These are phyloP conservation scores for Papilio elwesi DNA, from an alignment of 2,888 invertebrate species.

Conservation along the genomic window DNA sequence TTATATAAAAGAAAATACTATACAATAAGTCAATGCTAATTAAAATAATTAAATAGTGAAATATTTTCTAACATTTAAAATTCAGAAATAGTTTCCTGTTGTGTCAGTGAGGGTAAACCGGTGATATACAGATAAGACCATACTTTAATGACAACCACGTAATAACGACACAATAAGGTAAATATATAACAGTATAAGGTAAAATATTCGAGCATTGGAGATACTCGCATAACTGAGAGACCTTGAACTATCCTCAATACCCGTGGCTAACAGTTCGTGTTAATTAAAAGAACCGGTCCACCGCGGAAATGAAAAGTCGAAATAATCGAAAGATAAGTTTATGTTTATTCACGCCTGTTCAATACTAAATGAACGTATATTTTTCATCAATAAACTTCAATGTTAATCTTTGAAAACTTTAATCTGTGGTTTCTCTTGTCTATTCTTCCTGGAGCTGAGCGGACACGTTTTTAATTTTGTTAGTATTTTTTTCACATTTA, in stretches of 20 bases:
- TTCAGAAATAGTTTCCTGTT: not conserved
- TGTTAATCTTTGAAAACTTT: too few relatives aligned
- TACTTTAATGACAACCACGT: too few relatives aligned
- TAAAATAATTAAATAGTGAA: not conserved
- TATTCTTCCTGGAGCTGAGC: too few relatives aligned
- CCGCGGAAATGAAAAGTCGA: not conserved
- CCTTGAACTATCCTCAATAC: conserved; percentile 3
- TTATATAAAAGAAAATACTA: not conserved
- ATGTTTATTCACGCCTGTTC: too few relatives aligned
- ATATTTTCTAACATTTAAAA: too few relatives aligned
- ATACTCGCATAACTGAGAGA: not conserved
- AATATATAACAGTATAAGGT: not conserved
- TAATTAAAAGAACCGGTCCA: conserved; percentile 1
- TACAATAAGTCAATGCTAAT: not conserved
- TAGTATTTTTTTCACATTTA: too few relatives aligned
- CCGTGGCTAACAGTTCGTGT: not conserved
- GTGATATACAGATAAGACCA: too few relatives aligned
- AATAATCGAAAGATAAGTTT: not conserved
- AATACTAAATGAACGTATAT: too few relatives aligned
- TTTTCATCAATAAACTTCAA: too few relatives aligned
- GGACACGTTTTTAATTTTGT: too few relatives aligned
- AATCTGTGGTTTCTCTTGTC: too few relatives aligned
- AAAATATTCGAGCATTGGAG: not conserved
- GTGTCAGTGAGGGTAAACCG: too few relatives aligned
- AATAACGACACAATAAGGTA: not conserved